Evolutionary conservation across 2,888 invertebrate species (phyloP), one percentile per base, ranked within the genome.

Genomic region (Philereme transversata): DNA sequence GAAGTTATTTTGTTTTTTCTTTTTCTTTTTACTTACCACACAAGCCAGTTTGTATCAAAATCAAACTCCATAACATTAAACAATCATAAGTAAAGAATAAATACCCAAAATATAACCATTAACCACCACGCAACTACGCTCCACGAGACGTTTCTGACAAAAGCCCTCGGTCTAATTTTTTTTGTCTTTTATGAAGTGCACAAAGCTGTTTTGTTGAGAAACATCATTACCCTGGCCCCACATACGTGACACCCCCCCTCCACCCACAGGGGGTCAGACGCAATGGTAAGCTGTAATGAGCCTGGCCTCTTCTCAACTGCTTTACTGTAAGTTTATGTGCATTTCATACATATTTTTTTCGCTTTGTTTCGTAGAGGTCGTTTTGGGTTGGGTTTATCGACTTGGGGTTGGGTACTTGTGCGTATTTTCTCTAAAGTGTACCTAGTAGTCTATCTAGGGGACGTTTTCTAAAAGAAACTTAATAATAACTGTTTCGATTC

Each of bases 271-370:
- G 54, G 60, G 64, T 54, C 72, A 71, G 70, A 71, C 70, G 65
- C 62, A 64, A 63, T 67, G 62, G 65, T 59, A 60, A 57, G 62
- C 65, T 60, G 67, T 68, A 67, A 65, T 68, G 69, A 69, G 68
- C 71, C 65, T 64, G 65, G 68, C 65, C 67, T 65, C 64, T 67
- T 63, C 68, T 57, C 65, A 64, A 68, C 69, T 64, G 60, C 71
- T 65, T 68, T 62, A 67, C 65, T 66, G 67, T 70, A 64, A 68
- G 61, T 71, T 69, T 71, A 71, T 71, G 69, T 71, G 70, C 70
- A 71, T 70, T 70, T 71, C 71, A 68, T 70, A 68, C 63, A 66
- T 69, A 67, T 67, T 57, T 69, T 65, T 68, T 66, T 64, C 61
- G 58, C 60, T 60, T 67, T 64, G 68, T 64, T 65, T 54, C 62